Evolutionary conservation across 2,797 vertebrate species (phyloP).

Genomic region (Chrysolophus pictus): DNA sequence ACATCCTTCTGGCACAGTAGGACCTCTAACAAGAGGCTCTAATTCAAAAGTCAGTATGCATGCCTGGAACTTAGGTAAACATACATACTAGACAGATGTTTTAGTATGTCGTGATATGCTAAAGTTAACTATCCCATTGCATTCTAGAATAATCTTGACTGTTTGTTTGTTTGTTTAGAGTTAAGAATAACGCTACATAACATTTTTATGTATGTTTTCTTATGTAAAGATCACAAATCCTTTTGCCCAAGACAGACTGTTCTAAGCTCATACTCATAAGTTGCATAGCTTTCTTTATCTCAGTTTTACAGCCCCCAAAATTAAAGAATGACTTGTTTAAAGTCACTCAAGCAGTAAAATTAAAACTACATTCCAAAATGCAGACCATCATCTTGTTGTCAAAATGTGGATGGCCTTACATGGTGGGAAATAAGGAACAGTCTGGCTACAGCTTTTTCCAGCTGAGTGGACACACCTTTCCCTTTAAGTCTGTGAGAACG

Average conservation of each 20-base stretch:
- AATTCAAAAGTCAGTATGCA: fast-evolving
- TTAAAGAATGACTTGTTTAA: constrained; percentile 13
- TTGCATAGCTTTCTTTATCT: neutral
- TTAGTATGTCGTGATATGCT: neutral
- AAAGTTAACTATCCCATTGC: neutral
- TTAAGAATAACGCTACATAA: neutral
- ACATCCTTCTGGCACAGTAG: neutral
- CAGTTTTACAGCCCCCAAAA: neutral
- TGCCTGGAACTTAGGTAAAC: neutral
- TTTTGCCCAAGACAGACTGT: neutral
- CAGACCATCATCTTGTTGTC: constrained; percentile 31
- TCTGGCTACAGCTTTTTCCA: constrained; percentile 36
- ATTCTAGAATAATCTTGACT: neutral
- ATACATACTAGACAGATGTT: neutral
- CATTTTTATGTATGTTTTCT: neutral
- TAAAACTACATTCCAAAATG: constrained; percentile 27
- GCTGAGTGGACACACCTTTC: constrained; percentile 33
- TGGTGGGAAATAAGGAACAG: constrained; percentile 32
- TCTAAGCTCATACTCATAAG: neutral
- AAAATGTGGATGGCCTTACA: neutral
- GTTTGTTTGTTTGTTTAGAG: too few relatives aligned
- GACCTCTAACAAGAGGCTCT: neutral
- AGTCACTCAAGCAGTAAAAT: constrained; percentile 39
- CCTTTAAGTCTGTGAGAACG: constrained; percentile 39
- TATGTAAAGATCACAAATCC: neutral